Percentiles rank a stretch among this genome's conserved stretches.
phyloP scores from a whole-genome alignment of 2,888 invertebrate species.

The Colletes collaris region DNA sequence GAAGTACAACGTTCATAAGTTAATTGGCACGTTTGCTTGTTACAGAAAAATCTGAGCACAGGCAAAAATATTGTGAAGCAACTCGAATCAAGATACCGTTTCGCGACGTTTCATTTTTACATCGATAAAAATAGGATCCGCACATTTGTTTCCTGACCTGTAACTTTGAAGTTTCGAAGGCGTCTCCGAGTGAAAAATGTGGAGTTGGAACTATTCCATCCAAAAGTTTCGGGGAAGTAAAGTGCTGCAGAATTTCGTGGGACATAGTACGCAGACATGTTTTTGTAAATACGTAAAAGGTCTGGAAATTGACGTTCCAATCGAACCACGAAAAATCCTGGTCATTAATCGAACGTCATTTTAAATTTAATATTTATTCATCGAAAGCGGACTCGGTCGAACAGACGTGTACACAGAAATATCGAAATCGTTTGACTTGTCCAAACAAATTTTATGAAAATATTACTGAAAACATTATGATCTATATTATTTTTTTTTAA shows the following conservation, averaged over 20 bases:
- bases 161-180: constrained; percentile 8
- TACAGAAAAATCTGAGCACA: no score
- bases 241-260: constrained; percentile 8
- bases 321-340: not conserved
- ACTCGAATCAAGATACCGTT: not conserved
- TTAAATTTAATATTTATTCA: not conserved
- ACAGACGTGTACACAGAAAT: not conserved
- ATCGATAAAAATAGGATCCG: not conserved
- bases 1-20: no score
- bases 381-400: not conserved
- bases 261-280: not conserved
- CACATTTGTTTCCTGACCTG: constrained; percentile 18
- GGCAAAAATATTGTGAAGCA: not conserved
- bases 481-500: no score
- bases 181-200: constrained; percentile 23
- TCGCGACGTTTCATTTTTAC: not conserved
- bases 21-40: no score
- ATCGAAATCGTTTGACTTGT: not conserved
- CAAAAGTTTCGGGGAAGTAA: constrained; percentile 24
- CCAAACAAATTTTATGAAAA: not conserved
- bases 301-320: not conserved
- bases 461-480: not conserved
- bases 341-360: not conserved
- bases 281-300: constrained; percentile 14
- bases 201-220: constrained; percentile 44